phyloP scores from a whole-genome alignment of 2,888 invertebrate species.

The Orthosia incerta region DNA sequence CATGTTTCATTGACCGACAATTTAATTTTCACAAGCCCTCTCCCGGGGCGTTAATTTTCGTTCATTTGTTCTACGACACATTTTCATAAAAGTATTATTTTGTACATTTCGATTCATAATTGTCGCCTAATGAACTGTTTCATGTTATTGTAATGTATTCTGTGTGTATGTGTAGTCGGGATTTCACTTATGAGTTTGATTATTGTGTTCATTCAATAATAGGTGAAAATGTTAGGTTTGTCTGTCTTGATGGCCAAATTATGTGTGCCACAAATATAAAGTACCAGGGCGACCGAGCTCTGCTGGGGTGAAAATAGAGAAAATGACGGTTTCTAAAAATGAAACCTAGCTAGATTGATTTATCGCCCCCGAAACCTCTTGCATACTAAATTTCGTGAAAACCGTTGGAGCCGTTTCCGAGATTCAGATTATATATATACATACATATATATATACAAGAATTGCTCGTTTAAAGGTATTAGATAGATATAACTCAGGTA shows the following conservation, averaged over 20 bases:
- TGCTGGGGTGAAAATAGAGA: too few species aligned
- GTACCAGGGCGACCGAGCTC: too few species aligned
- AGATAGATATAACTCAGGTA: not conserved
- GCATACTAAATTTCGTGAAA: too few species aligned
- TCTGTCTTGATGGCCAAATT: not conserved
- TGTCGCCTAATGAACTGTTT: conserved; percentile 70
- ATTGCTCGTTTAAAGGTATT: too few species aligned
- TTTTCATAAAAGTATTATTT: conserved; percentile 70
- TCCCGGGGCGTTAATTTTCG: conserved; percentile 77
- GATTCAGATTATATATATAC: too few species aligned
- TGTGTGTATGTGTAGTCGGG: not conserved
- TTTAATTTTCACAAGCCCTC: conserved; percentile 82
- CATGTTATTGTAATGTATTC: conserved; percentile 53
- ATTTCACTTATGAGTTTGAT: conserved; percentile 40
- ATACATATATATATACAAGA: too few species aligned
- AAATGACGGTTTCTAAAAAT: too few species aligned
- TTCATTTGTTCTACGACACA: conserved; percentile 74
- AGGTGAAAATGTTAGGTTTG: not conserved
- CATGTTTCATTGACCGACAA: conserved; percentile 88
- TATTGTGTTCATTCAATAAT: not conserved
- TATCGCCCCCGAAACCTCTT: too few species aligned
- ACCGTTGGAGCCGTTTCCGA: too few species aligned
- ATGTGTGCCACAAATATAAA: not conserved
- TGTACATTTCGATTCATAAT: conserved; percentile 71
- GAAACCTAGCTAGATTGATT: too few species aligned